Percentiles rank a stretch among this genome's conserved stretches.
Conservation (phyloP, 2,797 vertebrate genomes). For the Oryzias dopingdopingensis region DNA sequence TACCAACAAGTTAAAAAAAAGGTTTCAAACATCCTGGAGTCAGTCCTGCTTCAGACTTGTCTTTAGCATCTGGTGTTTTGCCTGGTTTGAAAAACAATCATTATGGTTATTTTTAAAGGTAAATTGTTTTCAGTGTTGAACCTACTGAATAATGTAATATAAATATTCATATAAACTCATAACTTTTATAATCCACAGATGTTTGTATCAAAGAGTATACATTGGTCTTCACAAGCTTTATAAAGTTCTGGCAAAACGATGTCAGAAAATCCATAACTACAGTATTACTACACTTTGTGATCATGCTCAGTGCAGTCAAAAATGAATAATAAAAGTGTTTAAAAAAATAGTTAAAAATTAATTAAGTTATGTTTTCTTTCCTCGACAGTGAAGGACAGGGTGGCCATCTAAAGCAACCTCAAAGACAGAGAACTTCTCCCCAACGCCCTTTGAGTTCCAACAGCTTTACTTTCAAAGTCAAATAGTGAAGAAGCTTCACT, state of each 20-base stretch:
- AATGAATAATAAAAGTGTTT: slow-evolving; percentile 1
- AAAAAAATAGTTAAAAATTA: not conserved
- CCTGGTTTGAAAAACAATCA: not conserved
- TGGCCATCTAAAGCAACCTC: not conserved
- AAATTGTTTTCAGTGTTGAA: no score
- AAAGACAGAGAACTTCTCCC: not conserved
- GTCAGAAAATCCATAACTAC: no score
- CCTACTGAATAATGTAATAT: no score
- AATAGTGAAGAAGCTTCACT: slow-evolving; percentile 20
- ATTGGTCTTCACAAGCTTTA: no score
- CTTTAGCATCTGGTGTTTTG: no score
- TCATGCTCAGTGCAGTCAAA: not conserved
- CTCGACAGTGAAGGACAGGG: not conserved
- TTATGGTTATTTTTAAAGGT: not conserved
- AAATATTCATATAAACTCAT: no score
- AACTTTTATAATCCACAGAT: no score
- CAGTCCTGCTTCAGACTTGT: no score
- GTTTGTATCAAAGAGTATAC: no score
- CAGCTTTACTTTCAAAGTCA: slow-evolving; percentile 31
- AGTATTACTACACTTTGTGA: not conserved
- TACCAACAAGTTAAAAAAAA: no score
- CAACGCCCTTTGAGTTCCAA: slow-evolving; percentile 7
- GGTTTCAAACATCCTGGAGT: no score
- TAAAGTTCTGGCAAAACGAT: no score
- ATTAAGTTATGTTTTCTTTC: not conserved